A percentile compares a stretch with the other conserved stretches of the same genome.
Evolutionary conservation across 1,140 invertebrate species (phyloP).

Genomic region (Medauroidea extradentata): DNA sequence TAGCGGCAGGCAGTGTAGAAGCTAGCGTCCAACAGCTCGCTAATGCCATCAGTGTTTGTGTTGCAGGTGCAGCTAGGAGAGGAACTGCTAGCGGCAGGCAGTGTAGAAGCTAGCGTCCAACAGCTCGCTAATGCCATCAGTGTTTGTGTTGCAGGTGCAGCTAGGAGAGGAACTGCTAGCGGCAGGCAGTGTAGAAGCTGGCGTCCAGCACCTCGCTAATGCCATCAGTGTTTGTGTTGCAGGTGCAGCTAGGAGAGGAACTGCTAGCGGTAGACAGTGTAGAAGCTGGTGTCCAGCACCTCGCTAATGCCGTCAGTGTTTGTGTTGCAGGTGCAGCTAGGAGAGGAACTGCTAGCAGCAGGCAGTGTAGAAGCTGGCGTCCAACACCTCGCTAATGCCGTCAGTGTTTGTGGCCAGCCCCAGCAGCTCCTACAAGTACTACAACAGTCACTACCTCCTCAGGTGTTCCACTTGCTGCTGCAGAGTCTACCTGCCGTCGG

Average conservation of each 20-base stretch:
- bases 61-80: too few species aligned
- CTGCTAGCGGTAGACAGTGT: too few species aligned
- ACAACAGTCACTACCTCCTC: constrained; percentile 90
- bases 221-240: constrained; percentile 69
- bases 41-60: too few species aligned
- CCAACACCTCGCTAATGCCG: constrained; percentile 90
- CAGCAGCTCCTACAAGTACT: constrained; percentile 85
- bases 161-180: too few species aligned
- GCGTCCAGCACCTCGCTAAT: constrained; percentile 90
- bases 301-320: constrained; percentile 89
- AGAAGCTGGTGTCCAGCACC: constrained; percentile 93
- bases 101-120: too few species aligned
- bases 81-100: too few species aligned
- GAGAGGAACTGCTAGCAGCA: constrained; percentile 80
- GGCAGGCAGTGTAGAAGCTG: too few species aligned
- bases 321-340: constrained; percentile 83
- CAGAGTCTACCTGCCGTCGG: constrained; percentile 69
- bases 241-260: constrained; percentile 71
- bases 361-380: constrained; percentile 87
- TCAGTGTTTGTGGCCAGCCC: constrained; percentile 94
- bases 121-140: too few species aligned
- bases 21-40: too few species aligned
- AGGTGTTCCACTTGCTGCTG: constrained; percentile 83
- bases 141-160: too few species aligned
- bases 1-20: too few species aligned